A percentile compares a stretch with the other conserved stretches of the same genome.
Conservation (phyloP, 1,140 invertebrate species). For the Agrilus planipennis region DNA sequence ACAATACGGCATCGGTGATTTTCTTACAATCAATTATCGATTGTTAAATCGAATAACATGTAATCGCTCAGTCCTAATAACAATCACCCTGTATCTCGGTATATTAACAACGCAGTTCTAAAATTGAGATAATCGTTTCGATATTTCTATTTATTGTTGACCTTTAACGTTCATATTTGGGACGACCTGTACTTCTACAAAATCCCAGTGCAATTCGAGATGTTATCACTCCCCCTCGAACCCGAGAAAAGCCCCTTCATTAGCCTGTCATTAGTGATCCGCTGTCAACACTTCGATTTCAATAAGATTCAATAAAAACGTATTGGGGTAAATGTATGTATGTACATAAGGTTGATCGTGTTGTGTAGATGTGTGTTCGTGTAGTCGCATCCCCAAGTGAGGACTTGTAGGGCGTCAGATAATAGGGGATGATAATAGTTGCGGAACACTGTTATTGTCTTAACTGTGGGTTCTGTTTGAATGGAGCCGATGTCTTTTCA, state of each 20-base stretch:
- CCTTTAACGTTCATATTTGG: conserved; percentile 23
- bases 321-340: background rate
- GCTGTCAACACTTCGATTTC: conserved; percentile 29
- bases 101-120: too few relatives aligned
- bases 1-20: too few relatives aligned
- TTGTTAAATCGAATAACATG: too few relatives aligned
- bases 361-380: too few relatives aligned
- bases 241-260: conserved; percentile 20
- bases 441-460: background rate
- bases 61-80: too few relatives aligned
- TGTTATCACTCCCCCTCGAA: conserved; percentile 28
- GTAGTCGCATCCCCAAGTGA: too few relatives aligned
- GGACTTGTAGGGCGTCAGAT: too few relatives aligned
- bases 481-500: background rate
- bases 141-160: too few relatives aligned
- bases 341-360: background rate
- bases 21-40: too few relatives aligned
- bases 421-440: too few relatives aligned
- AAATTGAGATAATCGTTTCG: too few relatives aligned
- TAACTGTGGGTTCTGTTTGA: background rate
- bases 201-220: conserved; percentile 31
- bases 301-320: conserved; percentile 27
- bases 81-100: too few relatives aligned
- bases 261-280: conserved; percentile 28
- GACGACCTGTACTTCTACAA: conserved; percentile 20